Evolutionary conservation across 2,797 vertebrate genomes (phyloP).

Genomic region (Tapirus indicus): DNA sequence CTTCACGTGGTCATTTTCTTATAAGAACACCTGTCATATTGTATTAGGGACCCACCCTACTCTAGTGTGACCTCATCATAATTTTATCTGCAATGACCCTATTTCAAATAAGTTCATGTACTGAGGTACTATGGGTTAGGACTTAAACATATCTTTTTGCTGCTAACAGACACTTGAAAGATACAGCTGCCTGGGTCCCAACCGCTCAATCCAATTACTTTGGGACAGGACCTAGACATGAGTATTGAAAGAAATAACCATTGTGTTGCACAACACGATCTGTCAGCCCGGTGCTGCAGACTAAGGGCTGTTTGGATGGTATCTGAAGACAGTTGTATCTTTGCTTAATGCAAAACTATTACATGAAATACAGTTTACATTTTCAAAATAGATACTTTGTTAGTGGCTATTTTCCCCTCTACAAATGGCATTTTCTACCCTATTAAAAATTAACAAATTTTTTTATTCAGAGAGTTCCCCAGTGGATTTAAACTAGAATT

Average conservation of each 20-base stretch:
- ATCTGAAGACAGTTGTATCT: neutral
- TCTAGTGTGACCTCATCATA: neutral
- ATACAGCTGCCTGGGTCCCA: neutral
- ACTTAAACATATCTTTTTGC: neutral
- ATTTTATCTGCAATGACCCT: neutral
- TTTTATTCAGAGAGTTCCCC: neutral
- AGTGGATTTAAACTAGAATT: neutral
- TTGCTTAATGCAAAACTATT: neutral
- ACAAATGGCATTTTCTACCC: neutral
- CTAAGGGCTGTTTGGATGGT: neutral
- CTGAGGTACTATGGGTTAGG: neutral
- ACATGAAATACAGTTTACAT: neutral
- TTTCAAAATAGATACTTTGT: neutral
- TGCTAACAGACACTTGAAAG: neutral
- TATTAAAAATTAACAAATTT: neutral
- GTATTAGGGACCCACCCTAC: accelerated
- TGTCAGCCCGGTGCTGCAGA: neutral
- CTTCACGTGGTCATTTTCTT: neutral
- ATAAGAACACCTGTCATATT: neutral
- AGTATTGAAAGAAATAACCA: neutral
- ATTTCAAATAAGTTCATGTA: neutral
- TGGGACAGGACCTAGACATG: neutral
- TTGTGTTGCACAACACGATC: neutral
- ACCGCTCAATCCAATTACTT: neutral
- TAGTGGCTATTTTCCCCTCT: neutral